phyloP scores from a whole-genome alignment of 2,797 vertebrate species.

The Xiphorhynchus erythropygius region DNA sequence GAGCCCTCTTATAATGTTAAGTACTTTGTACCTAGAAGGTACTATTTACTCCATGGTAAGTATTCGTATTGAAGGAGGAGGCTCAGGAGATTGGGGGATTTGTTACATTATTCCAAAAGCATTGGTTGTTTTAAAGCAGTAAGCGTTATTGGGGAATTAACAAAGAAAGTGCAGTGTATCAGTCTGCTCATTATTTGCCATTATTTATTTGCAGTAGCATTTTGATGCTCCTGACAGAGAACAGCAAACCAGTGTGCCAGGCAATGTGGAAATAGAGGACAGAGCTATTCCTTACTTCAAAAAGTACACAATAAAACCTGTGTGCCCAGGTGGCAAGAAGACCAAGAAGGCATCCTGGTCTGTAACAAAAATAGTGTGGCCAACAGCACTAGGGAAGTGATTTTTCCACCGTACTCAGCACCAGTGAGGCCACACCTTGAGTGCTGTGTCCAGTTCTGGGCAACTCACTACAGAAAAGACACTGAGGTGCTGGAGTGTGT shows the following conservation, averaged over 20 bases:
- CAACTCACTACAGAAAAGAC: not conserved
- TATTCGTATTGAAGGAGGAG: not conserved
- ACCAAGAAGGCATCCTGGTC: not conserved
- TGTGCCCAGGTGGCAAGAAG: not conserved
- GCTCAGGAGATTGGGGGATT: not conserved
- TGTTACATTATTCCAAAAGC: not conserved
- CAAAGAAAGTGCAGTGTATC: not conserved
- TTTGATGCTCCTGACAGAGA: not conserved
- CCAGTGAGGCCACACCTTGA: accelerated
- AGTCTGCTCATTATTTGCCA: not conserved
- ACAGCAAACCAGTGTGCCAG: not conserved
- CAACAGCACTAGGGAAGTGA: not conserved
- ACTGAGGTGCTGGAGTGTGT: not conserved
- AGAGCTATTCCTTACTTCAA: not conserved
- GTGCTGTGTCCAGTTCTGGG: too few species aligned
- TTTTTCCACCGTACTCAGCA: accelerated
- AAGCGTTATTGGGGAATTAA: not conserved
- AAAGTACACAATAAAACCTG: not conserved
- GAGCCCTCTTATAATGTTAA: not conserved
- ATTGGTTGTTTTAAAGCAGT: not conserved
- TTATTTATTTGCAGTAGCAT: not conserved
- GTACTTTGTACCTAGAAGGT: not conserved
- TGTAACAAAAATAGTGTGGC: not conserved
- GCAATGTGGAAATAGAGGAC: not conserved
- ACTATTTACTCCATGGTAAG: not conserved